These are phyloP conservation scores for Tamias sibiricus DNA, from an alignment of 2,113 vertebrate species.

Conservation along the genomic window DNA sequence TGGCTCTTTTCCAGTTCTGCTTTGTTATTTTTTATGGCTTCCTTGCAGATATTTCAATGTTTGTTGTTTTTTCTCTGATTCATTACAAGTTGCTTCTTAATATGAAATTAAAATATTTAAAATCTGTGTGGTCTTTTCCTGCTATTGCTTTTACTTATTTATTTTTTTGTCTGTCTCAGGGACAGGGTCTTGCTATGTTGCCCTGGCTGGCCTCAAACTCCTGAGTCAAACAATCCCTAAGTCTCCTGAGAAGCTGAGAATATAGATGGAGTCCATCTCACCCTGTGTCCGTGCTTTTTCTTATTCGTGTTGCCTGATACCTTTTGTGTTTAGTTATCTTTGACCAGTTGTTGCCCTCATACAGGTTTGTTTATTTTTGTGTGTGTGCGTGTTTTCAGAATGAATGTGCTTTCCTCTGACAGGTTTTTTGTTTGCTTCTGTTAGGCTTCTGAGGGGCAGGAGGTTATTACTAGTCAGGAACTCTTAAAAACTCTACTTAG, in stretches of 20 bases:
- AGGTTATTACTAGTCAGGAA: not conserved
- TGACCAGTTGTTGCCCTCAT: not conserved
- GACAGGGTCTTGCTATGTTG: not conserved
- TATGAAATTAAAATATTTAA: not conserved
- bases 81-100: not conserved
- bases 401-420: not conserved
- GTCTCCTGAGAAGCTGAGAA: not conserved
- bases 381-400: not conserved
- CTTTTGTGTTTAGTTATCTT: not conserved
- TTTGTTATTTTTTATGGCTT: slow-evolving; percentile 20
- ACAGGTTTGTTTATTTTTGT: not conserved
- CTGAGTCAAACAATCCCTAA: not conserved
- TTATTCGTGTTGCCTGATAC: not conserved
- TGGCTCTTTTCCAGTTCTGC: not conserved
- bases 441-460: not conserved
- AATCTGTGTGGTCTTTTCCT: not conserved
- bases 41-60: slow-evolving; percentile 24
- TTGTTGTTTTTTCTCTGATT: not conserved
- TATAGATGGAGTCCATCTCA: no score
- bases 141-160: not conserved
- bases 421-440: not conserved
- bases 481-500: not conserved
- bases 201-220: not conserved
- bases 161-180: not conserved
- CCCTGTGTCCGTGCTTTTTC: not conserved